phyloP scores from a whole-genome alignment of 2,113 vertebrate genomes.

The Lepidothrix coronata region DNA sequence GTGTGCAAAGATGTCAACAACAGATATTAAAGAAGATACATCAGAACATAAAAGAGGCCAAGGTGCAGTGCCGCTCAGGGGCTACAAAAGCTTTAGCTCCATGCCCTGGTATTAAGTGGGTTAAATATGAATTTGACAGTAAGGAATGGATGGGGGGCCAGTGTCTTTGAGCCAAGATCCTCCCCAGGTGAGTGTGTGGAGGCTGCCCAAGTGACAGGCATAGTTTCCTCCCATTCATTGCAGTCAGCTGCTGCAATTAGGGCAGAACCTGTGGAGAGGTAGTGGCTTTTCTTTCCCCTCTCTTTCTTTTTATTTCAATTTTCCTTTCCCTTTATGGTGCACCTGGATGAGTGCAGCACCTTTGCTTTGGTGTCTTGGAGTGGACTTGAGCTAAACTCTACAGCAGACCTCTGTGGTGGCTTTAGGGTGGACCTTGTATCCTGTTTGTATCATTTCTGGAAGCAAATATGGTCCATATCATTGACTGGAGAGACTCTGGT shows the following conservation, averaged over 20 bases:
- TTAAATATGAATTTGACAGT: not conserved
- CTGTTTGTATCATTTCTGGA: not conserved
- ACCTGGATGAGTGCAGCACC: not conserved
- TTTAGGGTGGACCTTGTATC: accelerated
- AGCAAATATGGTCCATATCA: accelerated
- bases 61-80: not conserved
- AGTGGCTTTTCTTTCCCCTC: not conserved
- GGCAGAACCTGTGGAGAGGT: not conserved
- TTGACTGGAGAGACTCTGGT: not conserved
- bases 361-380: not conserved
- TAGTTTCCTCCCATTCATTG: not conserved
- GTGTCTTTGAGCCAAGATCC: not conserved
- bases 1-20: slow-evolving; percentile 45
- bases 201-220: not conserved
- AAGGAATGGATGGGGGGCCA: not conserved
- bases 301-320: not conserved
- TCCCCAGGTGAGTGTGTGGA: not conserved
- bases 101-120: not conserved
- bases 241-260: not conserved
- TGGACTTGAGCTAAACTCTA: not conserved
- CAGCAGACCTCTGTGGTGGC: not conserved
- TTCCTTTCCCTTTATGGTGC: not conserved
- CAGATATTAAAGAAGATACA: slow-evolving; percentile 52
- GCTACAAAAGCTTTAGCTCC: not conserved
- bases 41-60: slow-evolving; percentile 35